These are phyloP conservation scores for Cryptocephalus primarius DNA, from an alignment of 2,888 invertebrate genomes.

Conservation along the genomic window DNA sequence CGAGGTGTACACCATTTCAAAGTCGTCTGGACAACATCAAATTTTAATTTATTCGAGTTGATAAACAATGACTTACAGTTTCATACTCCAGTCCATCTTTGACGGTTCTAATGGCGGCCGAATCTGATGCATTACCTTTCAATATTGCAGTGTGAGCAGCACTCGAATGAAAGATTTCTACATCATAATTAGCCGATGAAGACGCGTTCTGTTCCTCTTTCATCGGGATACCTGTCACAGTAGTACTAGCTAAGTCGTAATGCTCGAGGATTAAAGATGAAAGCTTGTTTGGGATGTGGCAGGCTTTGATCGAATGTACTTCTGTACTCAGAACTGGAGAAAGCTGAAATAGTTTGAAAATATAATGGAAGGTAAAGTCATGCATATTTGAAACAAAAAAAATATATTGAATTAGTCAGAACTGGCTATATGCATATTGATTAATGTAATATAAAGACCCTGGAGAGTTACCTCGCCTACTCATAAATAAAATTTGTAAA, in stretches of 20 bases:
- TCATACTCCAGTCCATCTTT: slow-evolving; percentile 68
- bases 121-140: slow-evolving; percentile 51
- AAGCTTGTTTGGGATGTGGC: slow-evolving; percentile 60
- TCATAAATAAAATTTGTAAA: no score
- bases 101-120: slow-evolving; percentile 51
- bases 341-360: slow-evolving; percentile 37
- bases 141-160: slow-evolving; percentile 76
- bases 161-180: slow-evolving; percentile 87
- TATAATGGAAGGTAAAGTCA: neutral
- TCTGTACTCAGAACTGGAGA: slow-evolving; percentile 65
- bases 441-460: no score
- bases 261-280: slow-evolving; percentile 71
- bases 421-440: no score
- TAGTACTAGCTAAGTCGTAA: slow-evolving; percentile 87
- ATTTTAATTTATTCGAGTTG: neutral
- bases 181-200: slow-evolving; percentile 97
- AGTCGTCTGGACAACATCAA: slow-evolving; percentile 49
- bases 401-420: no score
- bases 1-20: slow-evolving; percentile 96
- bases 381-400: no score
- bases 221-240: slow-evolving; percentile 94
- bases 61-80: slow-evolving; percentile 40
- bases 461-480: no score
- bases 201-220: slow-evolving; percentile 98
- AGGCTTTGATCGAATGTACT: slow-evolving; percentile 70